Evolutionary conservation across 2,888 invertebrate genomes (phyloP).

Genomic region (Patella caerulea): DNA sequence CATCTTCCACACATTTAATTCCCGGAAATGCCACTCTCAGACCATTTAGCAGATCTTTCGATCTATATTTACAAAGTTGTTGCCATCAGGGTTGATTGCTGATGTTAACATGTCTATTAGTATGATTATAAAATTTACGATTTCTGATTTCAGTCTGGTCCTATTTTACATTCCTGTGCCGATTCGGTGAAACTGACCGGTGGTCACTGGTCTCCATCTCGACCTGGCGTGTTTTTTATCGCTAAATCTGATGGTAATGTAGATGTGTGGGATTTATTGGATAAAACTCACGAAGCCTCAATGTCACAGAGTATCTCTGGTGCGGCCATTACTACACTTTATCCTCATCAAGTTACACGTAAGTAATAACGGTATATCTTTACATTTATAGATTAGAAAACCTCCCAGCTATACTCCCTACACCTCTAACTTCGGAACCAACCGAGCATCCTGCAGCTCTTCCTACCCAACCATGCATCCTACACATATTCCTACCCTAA

Average conservation of each 20-base stretch:
- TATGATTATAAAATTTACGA: no score
- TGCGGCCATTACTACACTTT: slow-evolving; percentile 64
- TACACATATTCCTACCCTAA: no score
- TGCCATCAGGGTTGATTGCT: no score
- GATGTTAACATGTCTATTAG: no score
- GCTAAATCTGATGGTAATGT: slow-evolving; percentile 82
- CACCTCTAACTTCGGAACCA: not conserved
- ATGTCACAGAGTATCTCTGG: slow-evolving; percentile 79
- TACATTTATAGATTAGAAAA: not conserved
- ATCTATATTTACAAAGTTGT: no score
- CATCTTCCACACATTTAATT: no score
- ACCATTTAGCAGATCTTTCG: no score
- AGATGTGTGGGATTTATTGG: slow-evolving; percentile 86
- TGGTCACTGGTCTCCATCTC: slow-evolving; percentile 82
- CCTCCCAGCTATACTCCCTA: not conserved
- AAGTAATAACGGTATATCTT: slow-evolving; percentile 32
- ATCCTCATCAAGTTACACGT: slow-evolving; percentile 66
- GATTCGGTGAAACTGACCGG: slow-evolving; percentile 57
- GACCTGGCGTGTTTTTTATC: slow-evolving; percentile 82
- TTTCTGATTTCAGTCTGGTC: slow-evolving; percentile 60
- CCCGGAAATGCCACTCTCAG: no score
- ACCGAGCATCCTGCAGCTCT: no score
- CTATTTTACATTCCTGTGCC: slow-evolving; percentile 63
- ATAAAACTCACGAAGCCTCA: slow-evolving; percentile 80
- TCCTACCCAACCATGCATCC: no score